Conservation (phyloP, 2,113 vertebrate species). For the Ancistrus triradiatus region DNA sequence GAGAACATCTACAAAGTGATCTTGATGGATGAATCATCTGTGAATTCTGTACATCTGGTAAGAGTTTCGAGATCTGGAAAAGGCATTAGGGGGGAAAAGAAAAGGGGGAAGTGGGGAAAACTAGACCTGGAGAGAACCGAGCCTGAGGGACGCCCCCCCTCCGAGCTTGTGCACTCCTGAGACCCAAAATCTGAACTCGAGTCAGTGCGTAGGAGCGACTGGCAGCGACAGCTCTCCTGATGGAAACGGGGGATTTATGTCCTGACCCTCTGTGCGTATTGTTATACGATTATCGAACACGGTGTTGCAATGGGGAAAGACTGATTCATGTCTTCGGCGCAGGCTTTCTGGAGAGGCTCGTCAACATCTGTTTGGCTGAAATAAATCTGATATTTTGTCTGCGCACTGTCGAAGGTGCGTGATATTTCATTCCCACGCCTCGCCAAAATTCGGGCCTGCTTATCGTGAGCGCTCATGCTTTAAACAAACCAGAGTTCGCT, state of each 20-base stretch:
- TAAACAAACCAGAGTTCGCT: not conserved
- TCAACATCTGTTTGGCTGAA: too few relatives aligned
- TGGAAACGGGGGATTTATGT: not conserved
- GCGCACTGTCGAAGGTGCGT: not conserved
- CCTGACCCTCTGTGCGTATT: not conserved
- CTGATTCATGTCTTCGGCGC: too few relatives aligned
- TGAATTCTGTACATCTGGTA: constrained; percentile 82
- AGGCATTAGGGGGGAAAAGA: constrained; percentile 60
- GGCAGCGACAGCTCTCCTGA: not conserved
- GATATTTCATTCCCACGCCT: not conserved
- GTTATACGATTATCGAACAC: not conserved
- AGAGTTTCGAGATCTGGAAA: constrained; percentile 76
- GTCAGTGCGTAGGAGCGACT: not conserved
- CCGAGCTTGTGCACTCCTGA: constrained; percentile 45
- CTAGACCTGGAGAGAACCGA: constrained; percentile 42
- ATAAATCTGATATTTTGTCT: not conserved
- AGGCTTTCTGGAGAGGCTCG: too few relatives aligned
- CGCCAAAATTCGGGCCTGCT: not conserved
- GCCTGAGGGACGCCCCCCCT: constrained; percentile 61
- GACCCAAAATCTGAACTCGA: constrained; percentile 17
- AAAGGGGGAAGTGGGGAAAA: constrained; percentile 56
- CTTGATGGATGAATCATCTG: constrained; percentile 75
- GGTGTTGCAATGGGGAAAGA: not conserved
- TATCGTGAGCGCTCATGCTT: not conserved
- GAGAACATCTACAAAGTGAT: constrained; percentile 76